Base-by-base conservation (phyloP, 2,113 vertebrate genomes). In the Mobula hypostoma region DNA sequence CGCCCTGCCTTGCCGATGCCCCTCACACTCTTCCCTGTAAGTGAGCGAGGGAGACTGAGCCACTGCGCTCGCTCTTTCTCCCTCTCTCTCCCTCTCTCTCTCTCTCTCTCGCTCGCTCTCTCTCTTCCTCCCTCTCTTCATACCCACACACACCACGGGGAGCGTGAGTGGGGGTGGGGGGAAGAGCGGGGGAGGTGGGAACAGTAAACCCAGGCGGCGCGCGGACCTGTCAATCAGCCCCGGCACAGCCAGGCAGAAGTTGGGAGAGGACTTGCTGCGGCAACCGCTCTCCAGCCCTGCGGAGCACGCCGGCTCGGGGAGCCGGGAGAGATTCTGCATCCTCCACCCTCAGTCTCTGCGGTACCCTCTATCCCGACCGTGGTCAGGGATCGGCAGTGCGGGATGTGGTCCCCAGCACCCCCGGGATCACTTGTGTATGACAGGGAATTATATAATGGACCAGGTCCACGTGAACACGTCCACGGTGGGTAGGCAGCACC, bases 101-200 rank as follows among this genome's bases (percentile, higher is more conserved):
- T 48, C 48, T 48, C 48, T 48, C 48, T 4, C 48, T 48, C 48
- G 48, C 48, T 48, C 48, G 48, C 48, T 48, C 48, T 48, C 48
- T 48, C 48, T 48, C 48, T 48, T 48, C 48, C 48, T 48, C 3
- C 48, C 48, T 48, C 48, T 48, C 48, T 48, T 48, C 48, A 48
- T 48, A 48, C 48, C 94, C 87, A 88, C 27, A 14, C 94, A 78
- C 80, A 87, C 92, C 0, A 36, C 94, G 15, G 21, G 32, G 94
- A 94, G 94, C 63, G 76, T 48, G 19, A 90, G 91, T 58, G 68
- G 94, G 61, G 19, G 63, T 61, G 48, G 94, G 95, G 15, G 17
- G 32, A 94, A 94, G 94, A 68, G 77, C 9, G 90, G 94, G 70
- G 61, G 93, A 48, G 21, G 58, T 82, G 91, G 29, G 70, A 70